These are phyloP conservation scores for Rhabdophis nuchalis DNA, from an alignment of 2,797 vertebrate genomes.

Conservation along the genomic window DNA sequence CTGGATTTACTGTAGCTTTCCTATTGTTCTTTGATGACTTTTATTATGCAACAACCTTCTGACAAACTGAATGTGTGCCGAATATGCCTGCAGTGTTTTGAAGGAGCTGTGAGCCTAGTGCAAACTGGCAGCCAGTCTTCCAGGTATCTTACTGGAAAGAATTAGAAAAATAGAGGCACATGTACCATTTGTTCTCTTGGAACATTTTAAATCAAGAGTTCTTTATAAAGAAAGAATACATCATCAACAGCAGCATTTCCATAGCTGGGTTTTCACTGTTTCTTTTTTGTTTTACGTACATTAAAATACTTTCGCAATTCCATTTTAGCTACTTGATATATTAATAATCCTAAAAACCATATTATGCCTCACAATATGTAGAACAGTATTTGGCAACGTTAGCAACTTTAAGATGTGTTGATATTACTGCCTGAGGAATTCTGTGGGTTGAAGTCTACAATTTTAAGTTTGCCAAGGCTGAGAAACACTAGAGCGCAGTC, in stretches of 20 bases:
- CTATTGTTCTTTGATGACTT: slow-evolving; percentile 16
- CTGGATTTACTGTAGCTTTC: slow-evolving; percentile 30
- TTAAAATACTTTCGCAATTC: background rate
- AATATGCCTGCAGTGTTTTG: slow-evolving; percentile 54
- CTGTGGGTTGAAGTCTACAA: background rate
- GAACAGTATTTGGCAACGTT: background rate
- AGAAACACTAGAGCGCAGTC: background rate
- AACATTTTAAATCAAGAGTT: background rate
- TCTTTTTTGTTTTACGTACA: background rate
- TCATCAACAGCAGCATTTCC: background rate
- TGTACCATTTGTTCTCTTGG: background rate
- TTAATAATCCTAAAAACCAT: background rate
- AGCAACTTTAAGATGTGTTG: background rate
- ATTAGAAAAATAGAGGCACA: background rate
- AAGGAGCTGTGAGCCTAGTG: slow-evolving; percentile 44
- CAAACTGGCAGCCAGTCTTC: slow-evolving; percentile 53
- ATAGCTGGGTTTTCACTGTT: background rate
- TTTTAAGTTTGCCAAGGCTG: background rate
- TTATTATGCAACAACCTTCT: slow-evolving; percentile 51
- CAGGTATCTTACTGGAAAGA: slow-evolving; percentile 29
- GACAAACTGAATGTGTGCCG: slow-evolving; percentile 52
- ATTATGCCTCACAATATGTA: background rate
- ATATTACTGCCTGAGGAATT: background rate
- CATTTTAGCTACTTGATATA: background rate
- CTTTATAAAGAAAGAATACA: background rate